Evolutionary conservation across 2,113 vertebrate genomes (phyloP).

Genomic region (Cyanocitta stelleri): DNA sequence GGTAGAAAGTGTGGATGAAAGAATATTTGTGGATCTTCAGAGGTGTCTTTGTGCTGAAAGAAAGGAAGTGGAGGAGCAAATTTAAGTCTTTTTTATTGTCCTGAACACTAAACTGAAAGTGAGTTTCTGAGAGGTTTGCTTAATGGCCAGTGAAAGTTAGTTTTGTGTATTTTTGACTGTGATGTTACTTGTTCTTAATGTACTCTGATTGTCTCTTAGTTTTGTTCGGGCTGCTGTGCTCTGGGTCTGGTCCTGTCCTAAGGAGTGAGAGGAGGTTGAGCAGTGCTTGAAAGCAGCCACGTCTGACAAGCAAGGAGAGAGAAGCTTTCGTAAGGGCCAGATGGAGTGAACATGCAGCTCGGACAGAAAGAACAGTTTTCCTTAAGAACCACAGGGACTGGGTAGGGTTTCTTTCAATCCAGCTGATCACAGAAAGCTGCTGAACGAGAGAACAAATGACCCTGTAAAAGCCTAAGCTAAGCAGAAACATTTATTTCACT

Average conservation of each 20-base stretch:
- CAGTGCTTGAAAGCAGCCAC: not conserved
- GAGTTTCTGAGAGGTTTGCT: not conserved
- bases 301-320: not conserved
- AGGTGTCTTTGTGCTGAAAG: conserved; percentile 28
- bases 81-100: not conserved
- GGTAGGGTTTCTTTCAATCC: not conserved
- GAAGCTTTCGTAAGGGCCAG: not conserved
- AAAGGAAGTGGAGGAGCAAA: not conserved
- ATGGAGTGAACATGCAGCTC: not conserved
- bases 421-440: not conserved
- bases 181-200: not conserved
- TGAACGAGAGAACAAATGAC: not conserved
- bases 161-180: not conserved
- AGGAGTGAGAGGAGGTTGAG: not conserved
- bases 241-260: not conserved
- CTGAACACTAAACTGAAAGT: not conserved
- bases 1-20: conserved; percentile 1
- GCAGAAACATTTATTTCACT: not conserved
- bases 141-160: not conserved
- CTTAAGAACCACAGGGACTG: not conserved
- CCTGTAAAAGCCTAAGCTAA: not conserved
- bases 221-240: not conserved
- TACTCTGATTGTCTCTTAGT: not conserved
- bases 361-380: not conserved
- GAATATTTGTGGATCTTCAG: not conserved